Evolutionary conservation across 1,140 invertebrate species (phyloP).

Genomic region (Charaxes varanes): DNA sequence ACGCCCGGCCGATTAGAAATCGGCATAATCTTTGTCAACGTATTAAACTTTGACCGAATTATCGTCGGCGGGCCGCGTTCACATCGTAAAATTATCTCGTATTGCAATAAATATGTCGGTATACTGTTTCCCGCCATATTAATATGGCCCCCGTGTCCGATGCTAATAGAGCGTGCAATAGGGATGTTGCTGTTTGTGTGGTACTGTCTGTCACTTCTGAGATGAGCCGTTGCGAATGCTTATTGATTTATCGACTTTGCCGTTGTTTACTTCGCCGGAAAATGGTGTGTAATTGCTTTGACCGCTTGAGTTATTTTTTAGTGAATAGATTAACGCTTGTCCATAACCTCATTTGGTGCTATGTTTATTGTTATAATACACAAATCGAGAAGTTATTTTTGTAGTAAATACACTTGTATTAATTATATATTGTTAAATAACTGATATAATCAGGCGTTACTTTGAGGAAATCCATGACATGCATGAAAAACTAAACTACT

Average conservation of each 20-base stretch:
- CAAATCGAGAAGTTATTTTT: too few species aligned
- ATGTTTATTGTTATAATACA: too few species aligned
- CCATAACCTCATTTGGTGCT: too few species aligned
- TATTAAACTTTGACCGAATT: conserved; percentile 72
- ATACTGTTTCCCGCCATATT: conserved; percentile 40
- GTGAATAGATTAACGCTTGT: not conserved
- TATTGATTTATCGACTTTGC: conserved; percentile 32
- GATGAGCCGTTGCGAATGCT: conserved; percentile 27
- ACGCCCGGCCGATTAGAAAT: conserved; percentile 54
- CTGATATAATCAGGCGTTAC: too few species aligned
- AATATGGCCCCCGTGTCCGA: conserved; percentile 57
- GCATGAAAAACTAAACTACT: too few species aligned
- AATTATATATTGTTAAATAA: too few species aligned
- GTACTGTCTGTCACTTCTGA: conserved; percentile 32
- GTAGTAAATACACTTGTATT: too few species aligned
- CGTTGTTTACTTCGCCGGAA: conserved; percentile 13
- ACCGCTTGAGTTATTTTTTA: not conserved
- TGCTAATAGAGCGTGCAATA: conserved; percentile 53
- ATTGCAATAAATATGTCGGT: conserved; percentile 63
- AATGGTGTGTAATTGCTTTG: not conserved
- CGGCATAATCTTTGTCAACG: conserved; percentile 62
- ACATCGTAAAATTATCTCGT: conserved; percentile 68
- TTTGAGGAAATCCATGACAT: too few species aligned
- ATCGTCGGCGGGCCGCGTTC: conserved; percentile 47
- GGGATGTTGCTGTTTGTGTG: conserved; percentile 33